Conservation (phyloP, 2,888 invertebrate genomes). For the Rhagonycha fulva region DNA sequence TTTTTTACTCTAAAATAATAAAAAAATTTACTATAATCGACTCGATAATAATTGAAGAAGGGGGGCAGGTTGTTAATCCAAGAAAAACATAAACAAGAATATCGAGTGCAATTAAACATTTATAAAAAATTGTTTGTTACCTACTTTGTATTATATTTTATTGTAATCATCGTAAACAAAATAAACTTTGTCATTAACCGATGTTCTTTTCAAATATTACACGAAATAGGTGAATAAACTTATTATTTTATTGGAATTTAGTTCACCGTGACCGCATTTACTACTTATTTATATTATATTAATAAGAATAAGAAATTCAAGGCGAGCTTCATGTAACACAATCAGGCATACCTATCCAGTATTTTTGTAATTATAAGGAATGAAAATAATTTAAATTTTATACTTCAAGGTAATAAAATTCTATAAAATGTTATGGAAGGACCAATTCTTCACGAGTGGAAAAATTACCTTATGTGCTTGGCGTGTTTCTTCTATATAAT, state of each 20-base stretch:
- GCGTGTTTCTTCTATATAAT: slow-evolving; percentile 92
- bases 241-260: not conserved
- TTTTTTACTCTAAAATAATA: not conserved
- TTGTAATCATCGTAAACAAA: not conserved
- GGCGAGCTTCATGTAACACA: not conserved
- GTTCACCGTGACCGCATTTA: not conserved
- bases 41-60: not conserved
- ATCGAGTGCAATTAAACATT: not conserved
- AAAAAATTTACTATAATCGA: not conserved
- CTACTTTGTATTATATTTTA: not conserved
- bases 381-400: not conserved
- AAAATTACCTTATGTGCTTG: slow-evolving; percentile 75
- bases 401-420: not conserved
- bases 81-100: no score
- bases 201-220: not conserved
- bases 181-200: not conserved
- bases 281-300: not conserved
- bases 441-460: not conserved
- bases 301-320: not conserved
- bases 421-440: not conserved
- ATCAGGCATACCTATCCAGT: no score
- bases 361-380: not conserved
- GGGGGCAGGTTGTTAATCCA: not conserved
- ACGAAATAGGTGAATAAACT: not conserved
- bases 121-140: not conserved